Evolutionary conservation across 53 echinoderm and acorn worm species (phyloP).

Genomic region (Paracentrotus lividus): DNA sequence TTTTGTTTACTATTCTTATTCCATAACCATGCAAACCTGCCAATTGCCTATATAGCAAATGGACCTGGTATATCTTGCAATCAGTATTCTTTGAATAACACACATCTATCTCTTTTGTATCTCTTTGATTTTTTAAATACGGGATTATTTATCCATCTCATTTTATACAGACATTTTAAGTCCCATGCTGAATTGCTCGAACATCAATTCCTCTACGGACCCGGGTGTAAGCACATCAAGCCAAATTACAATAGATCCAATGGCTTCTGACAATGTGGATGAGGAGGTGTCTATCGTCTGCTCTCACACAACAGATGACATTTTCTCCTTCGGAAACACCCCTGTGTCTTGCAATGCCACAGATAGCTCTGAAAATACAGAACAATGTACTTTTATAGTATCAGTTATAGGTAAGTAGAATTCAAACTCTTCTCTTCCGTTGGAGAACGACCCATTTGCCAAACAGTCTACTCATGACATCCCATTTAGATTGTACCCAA

Average conservation of each 20-base stretch:
- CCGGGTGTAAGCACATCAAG: background rate
- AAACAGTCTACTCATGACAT: background rate
- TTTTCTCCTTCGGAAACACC: background rate
- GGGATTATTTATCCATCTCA: too few species aligned
- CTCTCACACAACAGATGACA: background rate
- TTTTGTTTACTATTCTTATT: too few species aligned
- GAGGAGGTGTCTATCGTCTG: background rate
- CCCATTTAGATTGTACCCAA: slow-evolving; percentile 2
- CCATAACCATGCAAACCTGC: too few species aligned
- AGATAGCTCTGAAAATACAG: background rate
- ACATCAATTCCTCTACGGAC: background rate
- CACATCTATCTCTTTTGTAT: too few species aligned
- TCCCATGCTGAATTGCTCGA: too few species aligned
- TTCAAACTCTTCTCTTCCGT: too few species aligned
- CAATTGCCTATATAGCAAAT: too few species aligned
- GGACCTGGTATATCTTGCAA: too few species aligned
- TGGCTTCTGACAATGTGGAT: background rate
- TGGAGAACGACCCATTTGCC: background rate
- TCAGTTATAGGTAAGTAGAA: background rate
- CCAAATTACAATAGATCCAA: background rate
- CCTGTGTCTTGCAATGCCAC: background rate
- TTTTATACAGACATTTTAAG: too few species aligned
- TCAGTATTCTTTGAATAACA: too few species aligned
- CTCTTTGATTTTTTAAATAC: too few species aligned
- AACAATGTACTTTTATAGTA: background rate